phyloP scores from a whole-genome alignment of 2,888 invertebrate species.

The Idaea dimidiata region DNA sequence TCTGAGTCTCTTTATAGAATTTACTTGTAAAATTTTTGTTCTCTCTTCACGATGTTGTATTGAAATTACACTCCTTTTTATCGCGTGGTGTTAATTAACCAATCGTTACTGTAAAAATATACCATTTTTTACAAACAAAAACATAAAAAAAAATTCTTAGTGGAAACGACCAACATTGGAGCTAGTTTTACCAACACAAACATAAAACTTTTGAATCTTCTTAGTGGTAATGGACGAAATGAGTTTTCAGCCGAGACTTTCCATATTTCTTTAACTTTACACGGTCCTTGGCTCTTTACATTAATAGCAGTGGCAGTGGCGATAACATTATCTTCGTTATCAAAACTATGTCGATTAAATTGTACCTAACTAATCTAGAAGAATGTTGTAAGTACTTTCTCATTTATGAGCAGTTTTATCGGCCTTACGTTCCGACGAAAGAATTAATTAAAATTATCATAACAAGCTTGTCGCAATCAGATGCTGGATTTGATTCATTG shows the following conservation, averaged over 20 bases:
- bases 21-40: no score
- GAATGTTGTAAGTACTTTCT: not conserved
- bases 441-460: slow-evolving; percentile 9
- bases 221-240: no score
- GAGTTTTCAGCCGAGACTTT: not conserved
- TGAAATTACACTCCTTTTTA: no score
- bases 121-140: no score
- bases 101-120: no score
- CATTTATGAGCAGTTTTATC: not conserved
- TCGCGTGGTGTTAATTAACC: no score
- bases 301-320: not conserved
- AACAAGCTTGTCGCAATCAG: slow-evolving; percentile 6
- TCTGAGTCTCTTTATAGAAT: not conserved
- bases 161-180: no score
- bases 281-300: not conserved
- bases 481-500: slow-evolving; percentile 11
- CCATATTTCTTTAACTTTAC: not conserved
- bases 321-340: slow-evolving; percentile 28
- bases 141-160: no score
- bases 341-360: slow-evolving; percentile 22
- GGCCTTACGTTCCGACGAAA: not conserved
- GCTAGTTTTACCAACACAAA: no score
- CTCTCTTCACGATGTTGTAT: no score
- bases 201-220: no score
- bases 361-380: slow-evolving; percentile 10